Evolutionary conservation across 2,113 vertebrate genomes (phyloP), one percentile per base, ranked within the genome.

Genomic region (Ciconia stormi): DNA sequence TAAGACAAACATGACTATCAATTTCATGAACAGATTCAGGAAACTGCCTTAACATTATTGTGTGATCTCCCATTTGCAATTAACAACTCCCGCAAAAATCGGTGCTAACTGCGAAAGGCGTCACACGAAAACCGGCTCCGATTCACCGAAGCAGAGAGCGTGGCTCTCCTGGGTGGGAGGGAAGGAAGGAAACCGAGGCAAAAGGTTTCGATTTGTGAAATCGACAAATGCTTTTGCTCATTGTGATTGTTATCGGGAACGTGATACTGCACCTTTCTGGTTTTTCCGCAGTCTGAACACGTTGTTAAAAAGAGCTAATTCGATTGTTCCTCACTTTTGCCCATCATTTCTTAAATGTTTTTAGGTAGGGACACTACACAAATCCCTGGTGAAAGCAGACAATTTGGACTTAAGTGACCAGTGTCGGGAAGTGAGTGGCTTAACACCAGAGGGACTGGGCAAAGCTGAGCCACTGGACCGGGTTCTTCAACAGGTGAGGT

Each of bases 311-410:
- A 61, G 58, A 22, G 36, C n/a, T 26, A 11, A 11, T 88, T 89
- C 10, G 5, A 20, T 52, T 20, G 62, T n/a, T 80, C 14, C 83
- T 97, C 62, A 91, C 87, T 95, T 69, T 19, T 76, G 46, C 23
- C 89, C 58, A 0, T 52, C 7, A 8, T 69, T 92, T 76, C 55
- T 90, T 52, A 7, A 52, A 73, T 50, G 62, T 91, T 97, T 98
- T 93, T 98, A 99, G 99, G 99, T 99, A 90, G 99, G 99, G 65
- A 98, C 99, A 9, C 98, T 99, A 86, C 99, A 99, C 89, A 99
- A 98, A 96, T 99, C 98, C 94, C 96, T 99, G 91, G 98, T 99
- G 84, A 99, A 99, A 97, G 99, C 99, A 32, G 99, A 99, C 97
- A 98, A 98, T 62, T 97, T 99, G 96, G 99, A 99, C 25, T 96